Evolutionary conservation across 2,888 invertebrate species (phyloP).

Genomic region (Mechanitis messenoides): DNA sequence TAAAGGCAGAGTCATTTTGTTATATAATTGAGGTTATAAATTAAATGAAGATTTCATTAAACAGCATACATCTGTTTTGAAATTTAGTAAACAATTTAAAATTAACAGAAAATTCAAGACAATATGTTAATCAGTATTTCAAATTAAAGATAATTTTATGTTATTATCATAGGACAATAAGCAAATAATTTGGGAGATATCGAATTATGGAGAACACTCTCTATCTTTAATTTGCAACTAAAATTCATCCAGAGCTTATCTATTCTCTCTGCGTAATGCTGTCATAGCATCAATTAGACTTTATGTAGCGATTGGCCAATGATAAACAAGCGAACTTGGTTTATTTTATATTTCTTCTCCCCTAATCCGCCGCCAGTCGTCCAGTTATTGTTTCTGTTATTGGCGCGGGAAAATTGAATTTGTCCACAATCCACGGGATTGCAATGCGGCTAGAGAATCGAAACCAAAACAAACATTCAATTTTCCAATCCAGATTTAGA

Average conservation of each 20-base stretch:
- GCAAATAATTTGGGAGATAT: too few species aligned
- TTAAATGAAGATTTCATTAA: too few species aligned
- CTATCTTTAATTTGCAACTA: not conserved
- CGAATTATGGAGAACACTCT: too few species aligned
- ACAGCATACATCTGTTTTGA: too few species aligned
- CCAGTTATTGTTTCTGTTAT: conserved; percentile 56
- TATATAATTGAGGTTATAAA: too few species aligned
- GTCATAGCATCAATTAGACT: conserved; percentile 19
- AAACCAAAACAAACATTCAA: conserved; percentile 58
- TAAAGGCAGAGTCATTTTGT: not conserved
- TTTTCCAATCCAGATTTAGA: conserved; percentile 55
- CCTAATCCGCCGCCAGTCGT: conserved; percentile 24
- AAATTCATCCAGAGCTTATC: not conserved
- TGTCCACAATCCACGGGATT: conserved; percentile 66
- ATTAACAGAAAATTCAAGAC: too few species aligned
- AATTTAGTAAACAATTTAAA: too few species aligned
- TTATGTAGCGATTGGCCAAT: conserved; percentile 14
- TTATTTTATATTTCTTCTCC: conserved; percentile 20
- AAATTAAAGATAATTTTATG: too few species aligned
- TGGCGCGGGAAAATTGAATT: conserved; percentile 69
- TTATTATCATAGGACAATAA: too few species aligned
- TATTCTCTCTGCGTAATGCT: conserved; percentile 7
- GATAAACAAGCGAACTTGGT: conserved; percentile 17
- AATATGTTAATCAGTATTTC: too few species aligned
- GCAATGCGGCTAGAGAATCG: conserved; percentile 47